Evolutionary conservation across 1,140 invertebrate species (phyloP), one percentile per base, ranked within the genome.

Genomic region (Notospermus geniculatus): DNA sequence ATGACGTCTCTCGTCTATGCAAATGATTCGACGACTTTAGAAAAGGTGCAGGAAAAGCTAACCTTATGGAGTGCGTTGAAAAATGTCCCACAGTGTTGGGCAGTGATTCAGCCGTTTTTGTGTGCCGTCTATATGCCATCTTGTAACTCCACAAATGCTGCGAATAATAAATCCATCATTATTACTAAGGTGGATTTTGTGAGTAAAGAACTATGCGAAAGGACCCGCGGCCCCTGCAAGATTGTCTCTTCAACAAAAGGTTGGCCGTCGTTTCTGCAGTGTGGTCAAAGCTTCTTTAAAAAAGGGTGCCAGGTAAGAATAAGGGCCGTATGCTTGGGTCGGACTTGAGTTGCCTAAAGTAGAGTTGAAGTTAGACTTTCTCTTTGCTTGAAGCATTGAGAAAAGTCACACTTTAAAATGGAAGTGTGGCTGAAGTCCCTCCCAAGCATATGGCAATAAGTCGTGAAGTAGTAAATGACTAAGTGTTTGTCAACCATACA

Each of bases 21-120:
- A 62, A 80, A 88, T n/a, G 88, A 89, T 67, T 86, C 87, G 43
- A 80, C 80, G 22, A 88, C 80, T 27, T 87, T 90, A 67, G 84
- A 86, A 55, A 84, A 89, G 72, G 86, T 86, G 50, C 80, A 90
- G 80, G 88, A 90, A 67, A 88, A 86, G 68, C 79, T 94, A 29
- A 81, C 86, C 54, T 73, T 87, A 32, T 91, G 91, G 83, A 86
- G 87, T 77, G 87, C 88, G 30, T 75, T 95, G 9, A 86, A 88
- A 67, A 88, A 90, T 81, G 87, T 95, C 63, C 94, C 93, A 60
- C 92, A 92, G 82, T 97, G 94, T 78, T 97, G 94, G 94, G 87
- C 90, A 17, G 90, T 93, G 0, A 88, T 97, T 66, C 93, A 96
- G 77, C 91, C 92, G 13, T 88, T 95, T 71, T 77, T 97, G 0